Base-by-base conservation (phyloP, 2,888 invertebrate genomes). In the Mycalesis mineus region DNA sequence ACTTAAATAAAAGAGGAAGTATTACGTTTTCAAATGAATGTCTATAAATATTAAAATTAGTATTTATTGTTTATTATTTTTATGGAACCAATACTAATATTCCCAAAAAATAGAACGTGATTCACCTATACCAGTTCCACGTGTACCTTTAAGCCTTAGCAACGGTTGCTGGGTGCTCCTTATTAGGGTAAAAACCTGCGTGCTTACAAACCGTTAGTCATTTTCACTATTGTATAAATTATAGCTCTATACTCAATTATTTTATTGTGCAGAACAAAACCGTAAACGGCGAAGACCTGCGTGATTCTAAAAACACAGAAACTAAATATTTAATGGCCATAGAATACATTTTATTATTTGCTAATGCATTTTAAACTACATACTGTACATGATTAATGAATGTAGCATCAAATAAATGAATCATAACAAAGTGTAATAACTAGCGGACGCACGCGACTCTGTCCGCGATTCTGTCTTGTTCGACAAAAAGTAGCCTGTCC, bases 211-310 rank as follows among this genome's bases (percentile, higher is more conserved):
- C 78, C 79, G 81, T 88, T 85, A 82, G 74, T 87, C 84, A 85
- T 77, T 80, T 84, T 83, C 81, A 84, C 82, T 88, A 84, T 80
- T 73, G 78, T 80, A 80, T 82, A 83, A 85, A 84, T 84, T 86
- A 85, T 83, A 80, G 77, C 73, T 78, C 80, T 73, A 78, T 79
- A 80, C 75, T 77, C 77, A 80, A 80, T 82, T 82, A 80, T 77
- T 78, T 76, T 78, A 75, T 70, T 74, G 74, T 74, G 69, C 70
- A 67, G 69, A 72, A 77, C 73, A 77, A 67, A 67, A 72, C 61
- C 63, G 69, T 60, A 55, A 68, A 64, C 29, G 11, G 44, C 8
- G 7, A n/a, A 1, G 63, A 65, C 63, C 70, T 79, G 75, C 84
- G 83, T 84, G 83, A 80, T 85, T 78, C 74, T 73, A 75, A 77